Percentiles rank a stretch among this genome's conserved stretches.
These are phyloP conservation scores for Orchesella cincta DNA, from an alignment of 1,140 invertebrate species.

Conservation along the genomic window DNA sequence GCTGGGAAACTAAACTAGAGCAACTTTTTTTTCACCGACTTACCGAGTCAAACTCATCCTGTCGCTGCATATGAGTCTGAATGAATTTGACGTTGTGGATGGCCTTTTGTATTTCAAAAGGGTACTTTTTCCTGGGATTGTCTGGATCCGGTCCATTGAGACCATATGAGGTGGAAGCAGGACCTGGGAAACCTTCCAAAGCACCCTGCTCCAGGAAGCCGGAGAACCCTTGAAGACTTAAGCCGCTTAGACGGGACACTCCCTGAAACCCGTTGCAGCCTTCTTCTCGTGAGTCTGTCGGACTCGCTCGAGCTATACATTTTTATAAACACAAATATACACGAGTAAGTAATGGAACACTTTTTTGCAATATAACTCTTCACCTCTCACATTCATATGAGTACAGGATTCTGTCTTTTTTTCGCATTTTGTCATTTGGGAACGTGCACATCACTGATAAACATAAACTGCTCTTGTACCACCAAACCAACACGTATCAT, in stretches of 20 bases:
- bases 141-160: constrained; percentile 48
- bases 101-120: constrained; percentile 87
- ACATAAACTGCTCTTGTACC: too few relatives aligned
- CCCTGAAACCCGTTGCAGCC: constrained; percentile 52
- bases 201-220: constrained; percentile 51
- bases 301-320: constrained; percentile 43
- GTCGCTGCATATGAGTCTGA: constrained; percentile 87
- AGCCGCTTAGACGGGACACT: constrained; percentile 50
- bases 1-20: too few relatives aligned
- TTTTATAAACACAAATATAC: constrained; percentile 18
- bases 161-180: constrained; percentile 48
- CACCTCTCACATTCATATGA: too few relatives aligned
- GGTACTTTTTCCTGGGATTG: constrained; percentile 73
- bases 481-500: not conserved
- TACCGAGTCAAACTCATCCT: constrained; percentile 92
- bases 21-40: too few relatives aligned
- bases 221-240: constrained; percentile 51
- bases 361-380: too few relatives aligned
- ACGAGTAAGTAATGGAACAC: too few relatives aligned
- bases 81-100: constrained; percentile 95
- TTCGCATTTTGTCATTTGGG: too few relatives aligned
- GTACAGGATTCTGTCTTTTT: too few relatives aligned
- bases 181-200: constrained; percentile 63
- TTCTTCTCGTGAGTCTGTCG: constrained; percentile 45
- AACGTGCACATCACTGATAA: too few relatives aligned